Percentiles rank a stretch among this genome's conserved stretches.
Conservation (phyloP, 2,113 vertebrate species). For the Phrynosoma blainvillii region DNA sequence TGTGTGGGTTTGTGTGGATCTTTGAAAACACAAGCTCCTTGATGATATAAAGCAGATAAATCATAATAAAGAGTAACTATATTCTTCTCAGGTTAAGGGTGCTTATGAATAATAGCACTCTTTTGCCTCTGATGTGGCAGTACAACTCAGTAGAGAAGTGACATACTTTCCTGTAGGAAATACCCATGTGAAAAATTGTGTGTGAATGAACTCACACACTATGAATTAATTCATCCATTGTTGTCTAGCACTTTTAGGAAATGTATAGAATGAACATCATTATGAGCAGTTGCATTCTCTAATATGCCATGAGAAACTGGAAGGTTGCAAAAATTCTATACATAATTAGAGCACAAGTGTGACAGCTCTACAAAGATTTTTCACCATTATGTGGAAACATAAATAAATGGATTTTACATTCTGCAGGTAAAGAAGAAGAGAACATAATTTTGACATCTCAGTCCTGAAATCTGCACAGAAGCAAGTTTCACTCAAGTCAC, state of each 20-base stretch:
- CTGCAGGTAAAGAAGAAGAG: not conserved
- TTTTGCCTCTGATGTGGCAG: not conserved
- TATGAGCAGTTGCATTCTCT: not conserved
- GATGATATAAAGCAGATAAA: too few species aligned
- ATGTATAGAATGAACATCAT: not conserved
- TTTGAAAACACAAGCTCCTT: too few species aligned
- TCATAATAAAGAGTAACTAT: too few species aligned
- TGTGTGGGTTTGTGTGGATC: too few species aligned
- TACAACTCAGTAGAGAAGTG: not conserved
- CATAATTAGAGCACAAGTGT: not conserved
- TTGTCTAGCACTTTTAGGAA: not conserved
- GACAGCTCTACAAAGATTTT: not conserved
- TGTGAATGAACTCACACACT: not conserved
- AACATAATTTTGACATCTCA: not conserved
- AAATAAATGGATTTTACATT: not conserved
- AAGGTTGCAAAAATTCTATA: not conserved
- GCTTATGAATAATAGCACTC: not conserved
- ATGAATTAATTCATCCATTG: too few species aligned
- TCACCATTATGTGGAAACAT: not conserved
- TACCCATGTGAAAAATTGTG: not conserved
- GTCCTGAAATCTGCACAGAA: constrained; percentile 18
- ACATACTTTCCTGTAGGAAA: not conserved
- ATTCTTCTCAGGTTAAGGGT: not conserved
- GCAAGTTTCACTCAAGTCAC: not conserved
- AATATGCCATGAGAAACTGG: not conserved